Evolutionary conservation across 2,113 vertebrate species (phyloP).

Genomic region (Eurypyga helias): DNA sequence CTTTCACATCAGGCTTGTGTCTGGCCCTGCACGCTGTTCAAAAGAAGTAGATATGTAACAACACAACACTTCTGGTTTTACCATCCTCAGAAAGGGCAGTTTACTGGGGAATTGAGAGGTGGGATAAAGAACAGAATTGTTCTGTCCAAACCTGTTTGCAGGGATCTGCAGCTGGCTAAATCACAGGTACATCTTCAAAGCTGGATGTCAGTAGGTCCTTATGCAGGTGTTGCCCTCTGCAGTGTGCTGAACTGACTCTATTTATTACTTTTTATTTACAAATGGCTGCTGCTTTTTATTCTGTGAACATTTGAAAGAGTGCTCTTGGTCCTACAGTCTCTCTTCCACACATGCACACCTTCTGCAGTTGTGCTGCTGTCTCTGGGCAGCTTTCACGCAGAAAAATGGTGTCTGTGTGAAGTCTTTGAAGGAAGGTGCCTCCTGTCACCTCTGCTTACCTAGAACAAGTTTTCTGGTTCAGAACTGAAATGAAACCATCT

Average conservation of each 20-base stretch:
- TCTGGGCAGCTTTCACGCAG: not conserved
- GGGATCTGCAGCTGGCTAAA: not conserved
- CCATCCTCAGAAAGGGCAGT: accelerated
- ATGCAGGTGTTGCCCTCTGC: not conserved
- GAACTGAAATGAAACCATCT: constrained; percentile 32
- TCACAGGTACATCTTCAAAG: not conserved
- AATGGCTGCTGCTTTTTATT: not conserved
- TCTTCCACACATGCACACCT: not conserved
- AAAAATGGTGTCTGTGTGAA: not conserved
- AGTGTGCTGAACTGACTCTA: not conserved
- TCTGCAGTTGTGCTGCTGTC: not conserved
- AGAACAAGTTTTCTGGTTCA: not conserved
- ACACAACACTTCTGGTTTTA: not conserved
- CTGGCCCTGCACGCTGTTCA: not conserved
- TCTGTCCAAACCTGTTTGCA: not conserved
- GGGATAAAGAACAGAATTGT: not conserved
- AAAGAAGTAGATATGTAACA: not conserved
- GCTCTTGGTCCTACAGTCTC: not conserved
- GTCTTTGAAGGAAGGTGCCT: not conserved
- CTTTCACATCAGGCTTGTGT: not conserved
- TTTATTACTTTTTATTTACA: not conserved
- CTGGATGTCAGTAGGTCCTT: not conserved
- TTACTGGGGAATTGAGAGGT: not conserved
- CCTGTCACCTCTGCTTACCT: constrained; percentile 8
- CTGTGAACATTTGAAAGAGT: not conserved